Conservation (phyloP, 2,888 invertebrate species). For the Zygogramma bicolorata region DNA sequence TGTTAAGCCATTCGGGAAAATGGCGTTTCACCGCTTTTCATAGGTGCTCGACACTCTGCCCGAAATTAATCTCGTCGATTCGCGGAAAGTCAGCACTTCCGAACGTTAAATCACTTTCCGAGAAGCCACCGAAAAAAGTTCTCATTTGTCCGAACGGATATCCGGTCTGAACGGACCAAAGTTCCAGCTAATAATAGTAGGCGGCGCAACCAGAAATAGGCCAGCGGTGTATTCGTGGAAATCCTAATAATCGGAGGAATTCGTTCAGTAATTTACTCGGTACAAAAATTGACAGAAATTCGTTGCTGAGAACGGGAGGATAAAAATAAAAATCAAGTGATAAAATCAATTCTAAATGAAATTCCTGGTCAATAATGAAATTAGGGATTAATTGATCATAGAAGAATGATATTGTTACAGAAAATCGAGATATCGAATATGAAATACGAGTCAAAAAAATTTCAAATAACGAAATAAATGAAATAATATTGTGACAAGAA, state of each 20-base stretch:
- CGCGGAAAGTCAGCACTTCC: not conserved
- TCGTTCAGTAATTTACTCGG: too few species aligned
- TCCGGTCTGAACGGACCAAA: not conserved
- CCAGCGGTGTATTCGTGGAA: not conserved
- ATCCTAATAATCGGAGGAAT: not conserved
- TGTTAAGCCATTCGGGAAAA: not conserved
- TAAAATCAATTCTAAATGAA: too few species aligned
- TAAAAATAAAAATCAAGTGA: too few species aligned
- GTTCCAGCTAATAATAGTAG: not conserved
- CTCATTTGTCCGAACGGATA: not conserved
- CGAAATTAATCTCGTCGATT: slow-evolving; percentile 2
- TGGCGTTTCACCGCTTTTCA: not conserved
- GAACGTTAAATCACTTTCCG: not conserved
- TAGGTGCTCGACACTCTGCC: not conserved
- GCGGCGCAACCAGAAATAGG: not conserved
- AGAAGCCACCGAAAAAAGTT: not conserved
- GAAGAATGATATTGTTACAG: too few species aligned
- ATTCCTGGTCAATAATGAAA: too few species aligned
- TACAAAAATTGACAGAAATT: too few species aligned
- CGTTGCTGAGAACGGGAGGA: too few species aligned
- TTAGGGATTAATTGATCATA: too few species aligned
- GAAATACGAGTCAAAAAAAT: too few species aligned
- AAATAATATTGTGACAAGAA: too few species aligned
- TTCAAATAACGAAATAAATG: too few species aligned
- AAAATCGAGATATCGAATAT: too few species aligned